A percentile compares a stretch with the other conserved stretches of the same genome.
Conservation (phyloP, 2,113 vertebrate genomes). For the Rhagologus leucostigma region DNA sequence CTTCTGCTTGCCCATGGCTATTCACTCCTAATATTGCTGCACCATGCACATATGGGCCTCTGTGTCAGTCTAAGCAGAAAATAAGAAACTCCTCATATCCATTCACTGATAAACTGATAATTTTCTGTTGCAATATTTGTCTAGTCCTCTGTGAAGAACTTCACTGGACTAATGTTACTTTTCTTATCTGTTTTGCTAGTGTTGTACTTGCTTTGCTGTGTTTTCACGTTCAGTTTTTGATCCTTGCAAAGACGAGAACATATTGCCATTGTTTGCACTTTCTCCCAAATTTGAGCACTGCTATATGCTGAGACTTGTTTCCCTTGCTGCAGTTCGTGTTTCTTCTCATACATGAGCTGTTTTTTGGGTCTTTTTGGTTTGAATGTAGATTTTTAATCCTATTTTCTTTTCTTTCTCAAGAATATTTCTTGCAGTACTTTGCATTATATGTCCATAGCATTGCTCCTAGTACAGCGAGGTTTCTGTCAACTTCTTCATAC, state of each 20-base stretch:
- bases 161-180: neutral
- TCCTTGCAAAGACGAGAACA: neutral
- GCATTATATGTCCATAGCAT: neutral
- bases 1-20: neutral
- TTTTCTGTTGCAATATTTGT: neutral
- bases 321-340: neutral
- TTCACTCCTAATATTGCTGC: neutral
- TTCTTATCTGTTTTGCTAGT: neutral
- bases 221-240: neutral
- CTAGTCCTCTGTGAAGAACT: neutral
- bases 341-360: accelerated
- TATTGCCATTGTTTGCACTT: neutral
- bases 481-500: neutral
- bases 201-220: neutral
- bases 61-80: neutral
- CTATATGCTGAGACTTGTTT: neutral
- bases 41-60: neutral
- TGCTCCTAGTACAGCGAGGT: neutral
- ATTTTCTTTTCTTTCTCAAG: neutral
- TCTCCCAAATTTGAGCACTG: neutral
- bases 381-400: neutral
- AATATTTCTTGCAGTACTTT: neutral
- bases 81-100: neutral
- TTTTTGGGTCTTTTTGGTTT: neutral
- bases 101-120: neutral